These are phyloP conservation scores for Ctenopoma multispine DNA, from an alignment of 2,797 vertebrate species.

Conservation along the genomic window DNA sequence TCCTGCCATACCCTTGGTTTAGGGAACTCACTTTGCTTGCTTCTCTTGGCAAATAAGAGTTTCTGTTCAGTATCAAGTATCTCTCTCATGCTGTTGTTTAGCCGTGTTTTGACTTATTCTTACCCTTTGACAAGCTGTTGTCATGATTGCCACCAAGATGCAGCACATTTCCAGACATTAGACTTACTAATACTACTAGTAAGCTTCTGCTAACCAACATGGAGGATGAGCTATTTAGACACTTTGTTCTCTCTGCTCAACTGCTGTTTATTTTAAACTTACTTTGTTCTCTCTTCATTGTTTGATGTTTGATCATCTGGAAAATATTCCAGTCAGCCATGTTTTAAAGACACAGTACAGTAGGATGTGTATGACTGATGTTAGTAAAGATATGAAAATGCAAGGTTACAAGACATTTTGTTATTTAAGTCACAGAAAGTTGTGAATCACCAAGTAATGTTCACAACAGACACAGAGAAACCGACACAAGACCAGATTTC, in stretches of 20 bases:
- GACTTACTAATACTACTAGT: accelerated
- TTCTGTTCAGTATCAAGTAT: too few relatives aligned
- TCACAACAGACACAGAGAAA: too few relatives aligned
- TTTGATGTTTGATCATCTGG: conserved; percentile 29
- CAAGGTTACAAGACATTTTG: too few relatives aligned
- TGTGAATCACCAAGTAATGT: too few relatives aligned
- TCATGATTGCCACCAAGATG: neutral
- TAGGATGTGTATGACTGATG: neutral
- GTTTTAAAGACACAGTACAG: neutral
- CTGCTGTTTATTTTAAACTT: conserved; percentile 36
- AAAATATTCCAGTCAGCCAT: conserved; percentile 20
- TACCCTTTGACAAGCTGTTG: neutral
- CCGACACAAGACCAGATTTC: too few relatives aligned
- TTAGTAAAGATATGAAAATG: too few relatives aligned
- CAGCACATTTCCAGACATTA: neutral
- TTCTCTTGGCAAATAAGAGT: too few relatives aligned
- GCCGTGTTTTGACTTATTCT: neutral
- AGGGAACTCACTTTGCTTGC: too few relatives aligned
- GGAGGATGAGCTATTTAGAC: neutral
- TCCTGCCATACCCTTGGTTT: too few relatives aligned
- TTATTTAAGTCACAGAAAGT: neutral
- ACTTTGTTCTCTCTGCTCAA: neutral
- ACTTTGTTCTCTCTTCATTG: conserved; percentile 22
- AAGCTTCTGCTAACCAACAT: neutral
- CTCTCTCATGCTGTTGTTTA: neutral